These are phyloP conservation scores for Gonioctena quinquepunctata DNA, from an alignment of 1,140 invertebrate species.

Conservation along the genomic window DNA sequence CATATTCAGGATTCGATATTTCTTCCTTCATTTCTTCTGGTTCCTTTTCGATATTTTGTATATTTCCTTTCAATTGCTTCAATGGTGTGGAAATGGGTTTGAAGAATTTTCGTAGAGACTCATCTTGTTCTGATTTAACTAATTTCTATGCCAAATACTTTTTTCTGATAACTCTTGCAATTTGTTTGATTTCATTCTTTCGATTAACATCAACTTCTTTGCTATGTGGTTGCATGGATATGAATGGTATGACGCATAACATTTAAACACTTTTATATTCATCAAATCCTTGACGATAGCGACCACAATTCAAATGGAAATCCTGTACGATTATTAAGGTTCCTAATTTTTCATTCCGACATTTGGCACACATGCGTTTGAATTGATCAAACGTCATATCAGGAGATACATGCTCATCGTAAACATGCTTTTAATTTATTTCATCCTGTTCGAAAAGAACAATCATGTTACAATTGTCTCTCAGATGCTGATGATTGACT, in stretches of 20 bases:
- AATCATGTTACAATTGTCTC: constrained; percentile 54
- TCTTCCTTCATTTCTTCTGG: neutral
- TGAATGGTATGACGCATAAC: neutral
- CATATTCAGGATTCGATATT: neutral
- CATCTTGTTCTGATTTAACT: constrained; percentile 19
- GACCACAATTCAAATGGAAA: neutral
- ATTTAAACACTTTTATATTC: constrained; percentile 25
- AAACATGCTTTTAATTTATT: constrained; percentile 55
- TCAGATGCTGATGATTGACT: constrained; percentile 54
- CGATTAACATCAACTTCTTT: neutral
- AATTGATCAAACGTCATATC: constrained; percentile 52
- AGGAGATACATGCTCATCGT: constrained; percentile 50
- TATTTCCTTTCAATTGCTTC: neutral
- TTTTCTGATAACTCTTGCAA: constrained; percentile 11
- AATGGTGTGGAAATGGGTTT: constrained; percentile 3
- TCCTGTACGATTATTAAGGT: constrained; percentile 41
- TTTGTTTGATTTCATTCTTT: constrained; percentile 13
- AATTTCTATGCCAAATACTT: constrained; percentile 20
- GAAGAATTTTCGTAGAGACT: constrained; percentile 9
- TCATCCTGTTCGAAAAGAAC: constrained; percentile 57
- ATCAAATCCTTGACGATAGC: constrained; percentile 45
- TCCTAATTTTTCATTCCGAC: constrained; percentile 43
- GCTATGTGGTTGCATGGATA: neutral
- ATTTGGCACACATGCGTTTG: constrained; percentile 37
- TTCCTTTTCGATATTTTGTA: neutral